Evolutionary conservation across 2,113 vertebrate genomes (phyloP).

Genomic region (Neotragus pygmaeus): DNA sequence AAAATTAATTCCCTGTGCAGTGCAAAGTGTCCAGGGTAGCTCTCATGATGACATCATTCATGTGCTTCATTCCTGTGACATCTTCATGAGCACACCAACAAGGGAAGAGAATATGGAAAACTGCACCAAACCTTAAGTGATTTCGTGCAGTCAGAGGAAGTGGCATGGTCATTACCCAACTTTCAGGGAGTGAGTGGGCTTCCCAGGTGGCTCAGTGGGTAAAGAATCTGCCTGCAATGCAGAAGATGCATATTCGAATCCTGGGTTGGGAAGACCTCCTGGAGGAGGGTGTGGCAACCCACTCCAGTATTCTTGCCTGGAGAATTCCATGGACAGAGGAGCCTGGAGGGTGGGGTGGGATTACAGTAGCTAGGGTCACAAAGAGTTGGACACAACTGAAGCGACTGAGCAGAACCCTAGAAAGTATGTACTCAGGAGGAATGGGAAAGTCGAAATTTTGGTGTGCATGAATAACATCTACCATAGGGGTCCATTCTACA

Average conservation of each 20-base stretch:
- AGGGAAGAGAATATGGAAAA: background rate
- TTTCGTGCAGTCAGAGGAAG: background rate
- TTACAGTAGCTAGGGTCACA: background rate
- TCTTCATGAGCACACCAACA: background rate
- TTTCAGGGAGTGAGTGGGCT: background rate
- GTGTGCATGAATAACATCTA: background rate
- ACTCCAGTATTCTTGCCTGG: background rate
- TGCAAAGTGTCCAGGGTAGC: background rate
- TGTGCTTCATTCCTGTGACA: background rate
- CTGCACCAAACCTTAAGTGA: background rate
- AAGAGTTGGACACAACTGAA: background rate
- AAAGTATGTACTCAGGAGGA: background rate
- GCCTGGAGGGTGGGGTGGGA: background rate
- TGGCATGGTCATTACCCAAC: background rate
- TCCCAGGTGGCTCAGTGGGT: background rate
- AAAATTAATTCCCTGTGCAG: background rate
- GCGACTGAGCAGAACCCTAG: background rate
- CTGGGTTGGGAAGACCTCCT: background rate
- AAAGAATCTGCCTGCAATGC: background rate
- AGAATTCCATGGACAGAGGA: background rate
- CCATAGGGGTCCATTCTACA: background rate
- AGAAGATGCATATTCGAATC: background rate
- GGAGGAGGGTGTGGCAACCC: background rate
- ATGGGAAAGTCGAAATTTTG: background rate
- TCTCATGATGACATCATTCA: background rate